phyloP scores from a whole-genome alignment of 2,888 invertebrate genomes.

The Taphrorychus bicolor region DNA sequence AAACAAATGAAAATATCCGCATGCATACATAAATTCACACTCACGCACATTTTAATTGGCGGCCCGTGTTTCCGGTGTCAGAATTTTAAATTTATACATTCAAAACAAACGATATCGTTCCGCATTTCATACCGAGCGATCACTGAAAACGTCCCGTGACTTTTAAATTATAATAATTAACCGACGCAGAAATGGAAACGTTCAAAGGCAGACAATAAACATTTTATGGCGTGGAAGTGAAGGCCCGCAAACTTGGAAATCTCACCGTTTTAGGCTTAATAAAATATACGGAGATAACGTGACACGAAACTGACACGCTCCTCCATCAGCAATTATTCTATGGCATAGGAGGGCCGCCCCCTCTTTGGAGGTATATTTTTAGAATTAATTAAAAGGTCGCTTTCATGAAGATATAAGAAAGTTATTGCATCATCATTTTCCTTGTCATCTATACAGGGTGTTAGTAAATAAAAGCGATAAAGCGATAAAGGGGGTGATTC shows the following conservation, averaged over 20 bases:
- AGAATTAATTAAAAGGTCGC: neutral
- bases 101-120: neutral
- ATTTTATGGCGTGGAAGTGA: constrained; percentile 9
- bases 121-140: neutral
- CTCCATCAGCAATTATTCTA: constrained; percentile 6
- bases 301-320: constrained; percentile 15
- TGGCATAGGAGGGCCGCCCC: neutral
- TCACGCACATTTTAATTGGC: neutral
- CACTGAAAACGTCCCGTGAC: neutral
- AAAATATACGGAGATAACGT: constrained; percentile 14
- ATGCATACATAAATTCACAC: neutral
- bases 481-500: too few species aligned
- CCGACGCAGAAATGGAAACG: neutral
- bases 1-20: neutral
- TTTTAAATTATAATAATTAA: neutral
- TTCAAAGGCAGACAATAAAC: neutral
- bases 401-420: neutral
- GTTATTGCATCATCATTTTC: too few species aligned
- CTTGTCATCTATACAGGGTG: too few species aligned
- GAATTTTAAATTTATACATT: neutral
- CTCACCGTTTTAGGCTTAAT: constrained; percentile 8
- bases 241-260: constrained; percentile 15
- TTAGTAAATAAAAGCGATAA: too few species aligned
- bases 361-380: neutral
- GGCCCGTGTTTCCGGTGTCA: neutral